A percentile compares a stretch with the other conserved stretches of the same genome.
Conservation (phyloP, 2,113 vertebrate species). For the Bathybates hornii region DNA sequence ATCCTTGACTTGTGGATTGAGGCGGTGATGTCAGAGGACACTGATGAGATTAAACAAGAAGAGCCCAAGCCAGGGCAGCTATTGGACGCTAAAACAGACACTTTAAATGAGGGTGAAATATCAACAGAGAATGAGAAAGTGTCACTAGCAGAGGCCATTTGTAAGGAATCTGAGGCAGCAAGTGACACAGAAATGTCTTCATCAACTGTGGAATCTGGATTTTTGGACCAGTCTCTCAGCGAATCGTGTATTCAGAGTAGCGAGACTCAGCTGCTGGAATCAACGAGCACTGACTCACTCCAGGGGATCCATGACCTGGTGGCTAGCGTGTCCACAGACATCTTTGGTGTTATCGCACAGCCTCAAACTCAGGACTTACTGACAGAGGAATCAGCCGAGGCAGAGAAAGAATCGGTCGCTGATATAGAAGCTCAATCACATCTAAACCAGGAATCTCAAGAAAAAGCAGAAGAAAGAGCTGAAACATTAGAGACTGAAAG, state of each 20-base stretch:
- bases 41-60: not conserved
- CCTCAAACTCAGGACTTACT: not conserved
- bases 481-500: not conserved
- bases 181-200: constrained; percentile 8
- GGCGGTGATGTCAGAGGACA: not conserved
- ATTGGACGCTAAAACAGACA: not conserved
- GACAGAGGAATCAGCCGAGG: not conserved
- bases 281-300: not conserved
- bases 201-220: constrained; percentile 8
- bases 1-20: constrained; percentile 38
- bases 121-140: not conserved
- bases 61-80: not conserved
- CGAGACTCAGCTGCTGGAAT: not conserved
- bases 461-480: not conserved
- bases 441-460: not conserved
- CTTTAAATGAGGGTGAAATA: not conserved
- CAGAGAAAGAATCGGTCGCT: not conserved
- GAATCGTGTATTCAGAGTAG: not conserved
- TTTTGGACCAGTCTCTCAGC: not conserved
- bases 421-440: not conserved
- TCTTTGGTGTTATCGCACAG: not conserved
- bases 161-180: not conserved
- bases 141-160: not conserved
- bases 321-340: not conserved
- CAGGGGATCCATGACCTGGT: not conserved